Base-by-base conservation (phyloP, 1,140 invertebrate genomes). In the Portunus trituberculatus region DNA sequence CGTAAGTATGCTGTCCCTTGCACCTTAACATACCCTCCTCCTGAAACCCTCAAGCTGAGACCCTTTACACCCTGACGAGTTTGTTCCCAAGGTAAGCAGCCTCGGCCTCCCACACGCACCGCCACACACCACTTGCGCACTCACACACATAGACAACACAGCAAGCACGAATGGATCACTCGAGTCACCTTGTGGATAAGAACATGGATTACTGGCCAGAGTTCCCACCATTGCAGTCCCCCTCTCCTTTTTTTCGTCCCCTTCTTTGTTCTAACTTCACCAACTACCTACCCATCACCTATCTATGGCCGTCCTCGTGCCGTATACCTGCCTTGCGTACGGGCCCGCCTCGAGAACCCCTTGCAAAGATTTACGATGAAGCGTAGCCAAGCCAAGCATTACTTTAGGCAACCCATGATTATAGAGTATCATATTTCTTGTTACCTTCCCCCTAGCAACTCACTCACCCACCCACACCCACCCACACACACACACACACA, bases 401-500 rank as follows among this genome's bases (percentile, higher is more conserved):
- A 76, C 67, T 25, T 76, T n/a, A 76, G 0, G 0, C 67, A 76
- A 76, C 67, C 20, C 25, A 25, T n/a, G n/a, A 76, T 76, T 76
- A 76, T 8, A 20, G 67, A n/a, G 25, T 76, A 12, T 76, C 67
- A 76, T 76, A 76, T n/a, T 76, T 76, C 67, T 76, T n/a, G 12
- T 2, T 76, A n/a, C 20, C 67, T 76, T n/a, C 67, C 67, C 25
- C 16, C 0, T n/a, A 25, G n/a, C 84, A 39, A 0, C 31, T 3
- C 31, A 31, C 28, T 0, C 84, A 87, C n/a, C 39, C 84, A 39
- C 84, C 39, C 28, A 32, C 28, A 87, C 84, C 39, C 84, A 87
- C 84, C 39, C 84, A 87, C 84, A 87, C 84, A 87, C 84, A 87
- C 84, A 87, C 84, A 87, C 84, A 87, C 84, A 87, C 84, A 87